Evolutionary conservation across 2,113 vertebrate genomes (phyloP).

Genomic region (Corythornis madagascariensis): DNA sequence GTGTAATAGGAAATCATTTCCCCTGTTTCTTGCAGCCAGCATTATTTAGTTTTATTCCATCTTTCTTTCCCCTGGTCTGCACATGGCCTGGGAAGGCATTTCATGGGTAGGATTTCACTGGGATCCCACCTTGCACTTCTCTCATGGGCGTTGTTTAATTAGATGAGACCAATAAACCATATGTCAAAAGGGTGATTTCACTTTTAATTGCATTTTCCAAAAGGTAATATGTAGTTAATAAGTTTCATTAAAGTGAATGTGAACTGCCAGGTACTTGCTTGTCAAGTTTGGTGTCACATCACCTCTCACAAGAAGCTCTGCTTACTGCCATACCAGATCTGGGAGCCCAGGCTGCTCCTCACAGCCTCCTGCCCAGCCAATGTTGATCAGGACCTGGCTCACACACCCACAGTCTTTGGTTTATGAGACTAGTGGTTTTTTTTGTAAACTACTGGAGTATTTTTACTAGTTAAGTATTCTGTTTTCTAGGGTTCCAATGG

Average conservation of each 20-base stretch:
- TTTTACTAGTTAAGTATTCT: too few relatives aligned
- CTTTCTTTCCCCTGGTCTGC: not conserved
- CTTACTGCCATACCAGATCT: not conserved
- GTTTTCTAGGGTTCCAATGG: too few relatives aligned
- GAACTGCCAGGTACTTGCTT: not conserved
- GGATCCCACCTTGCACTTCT: not conserved
- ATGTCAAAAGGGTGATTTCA: not conserved
- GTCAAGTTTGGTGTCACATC: not conserved
- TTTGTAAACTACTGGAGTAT: too few relatives aligned
- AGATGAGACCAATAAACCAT: not conserved
- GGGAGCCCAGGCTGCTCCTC: not conserved
- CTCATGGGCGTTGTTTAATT: not conserved
- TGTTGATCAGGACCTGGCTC: fast-evolving
- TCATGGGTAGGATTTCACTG: not conserved
- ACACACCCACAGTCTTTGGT: not conserved
- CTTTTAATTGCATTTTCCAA: constrained; percentile 10
- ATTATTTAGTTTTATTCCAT: not conserved
- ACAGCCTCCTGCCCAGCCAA: not conserved
- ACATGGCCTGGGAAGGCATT: not conserved
- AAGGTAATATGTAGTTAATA: not conserved
- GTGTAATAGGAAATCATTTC: not conserved
- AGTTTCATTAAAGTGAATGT: not conserved
- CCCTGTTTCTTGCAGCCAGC: not conserved
- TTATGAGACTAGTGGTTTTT: too few relatives aligned
- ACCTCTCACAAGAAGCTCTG: not conserved